Base-by-base conservation (phyloP, 2,113 vertebrate genomes). In the Casuarius casuarius region DNA sequence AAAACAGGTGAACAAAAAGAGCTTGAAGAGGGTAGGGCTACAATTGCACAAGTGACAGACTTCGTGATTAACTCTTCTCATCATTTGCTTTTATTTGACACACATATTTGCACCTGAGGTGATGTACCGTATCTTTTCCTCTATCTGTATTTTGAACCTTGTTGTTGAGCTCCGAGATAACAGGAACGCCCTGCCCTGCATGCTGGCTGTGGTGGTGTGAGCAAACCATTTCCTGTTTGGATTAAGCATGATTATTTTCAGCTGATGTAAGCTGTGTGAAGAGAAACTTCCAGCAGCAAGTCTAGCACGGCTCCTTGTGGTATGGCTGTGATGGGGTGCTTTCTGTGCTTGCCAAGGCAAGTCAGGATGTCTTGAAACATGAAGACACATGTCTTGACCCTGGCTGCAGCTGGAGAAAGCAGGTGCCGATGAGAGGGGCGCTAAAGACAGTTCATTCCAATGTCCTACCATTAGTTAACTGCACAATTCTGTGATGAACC, bases 231-330 rank as follows among this genome's bases (percentile, higher is more conserved):
- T 97, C 95, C 85, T 96, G 40, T 76, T 89, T 92, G 95, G 89
- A 81, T 84, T 90, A 88, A 62, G 54, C 67, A 87, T 2, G 72
- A 96, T 94, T 90, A 93, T 95, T 96, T 97, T 97, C 96, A 97
- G 92, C 88, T 96, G 84, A 94, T 95, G 84, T 74, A 93, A 97
- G 94, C 33, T 3, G 54, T 79, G 68, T 0, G 1, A 84, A 94
- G 83, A 33, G 92, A 79, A 95, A 82, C 97, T 96, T 94, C 96
- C 94, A 96, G 85, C 93, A 95, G 87, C 94, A 95, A 95, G 84
- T 77, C 94, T 95, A 96, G 86, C 80, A 87, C 89, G 81, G 94
- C 83, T 92, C 88, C 91, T 94, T 97, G 93, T 0, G 66, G 94
- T 94, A 33, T 76, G 86, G 86, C 77, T 89, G 81, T 1, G 1